Conservation (phyloP, 2,797 vertebrate genomes). For the Paedocypris micromegethes region DNA sequence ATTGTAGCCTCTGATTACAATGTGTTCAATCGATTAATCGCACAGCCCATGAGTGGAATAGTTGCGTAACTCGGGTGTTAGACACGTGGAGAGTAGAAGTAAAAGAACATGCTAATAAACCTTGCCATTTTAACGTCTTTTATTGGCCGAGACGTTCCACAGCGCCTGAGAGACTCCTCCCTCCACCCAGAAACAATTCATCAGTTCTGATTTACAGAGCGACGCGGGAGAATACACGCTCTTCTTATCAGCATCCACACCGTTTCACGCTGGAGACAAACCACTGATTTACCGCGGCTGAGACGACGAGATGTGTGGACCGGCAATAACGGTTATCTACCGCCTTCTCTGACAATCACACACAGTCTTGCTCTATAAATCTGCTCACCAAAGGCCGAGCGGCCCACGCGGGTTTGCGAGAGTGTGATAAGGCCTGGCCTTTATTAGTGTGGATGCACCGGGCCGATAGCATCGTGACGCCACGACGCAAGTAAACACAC, state of each 20-base stretch:
- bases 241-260: conserved; percentile 49
- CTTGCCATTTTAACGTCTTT: conserved; percentile 26
- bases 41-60: too few relatives aligned
- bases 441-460: conserved; percentile 38
- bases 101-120: conserved; percentile 32
- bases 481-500: background rate
- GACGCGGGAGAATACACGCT: conserved; percentile 34
- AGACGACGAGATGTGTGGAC: conserved; percentile 42
- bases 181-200: conserved; percentile 18
- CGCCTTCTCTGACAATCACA: conserved; percentile 29
- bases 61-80: too few relatives aligned
- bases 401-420: conserved; percentile 42
- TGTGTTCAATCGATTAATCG: too few relatives aligned
- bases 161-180: conserved; percentile 2
- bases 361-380: conserved; percentile 40
- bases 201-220: conserved; percentile 43
- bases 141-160: conserved; percentile 22
- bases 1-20: too few relatives aligned
- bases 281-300: conserved; percentile 46
- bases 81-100: background rate
- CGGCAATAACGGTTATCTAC: conserved; percentile 30
- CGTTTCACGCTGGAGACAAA: conserved; percentile 31
- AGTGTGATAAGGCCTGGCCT: conserved; percentile 36
- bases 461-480: conserved; percentile 49
- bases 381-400: conserved; percentile 38